phyloP scores from a whole-genome alignment of 2,888 invertebrate species.

The Agrochola lota region DNA sequence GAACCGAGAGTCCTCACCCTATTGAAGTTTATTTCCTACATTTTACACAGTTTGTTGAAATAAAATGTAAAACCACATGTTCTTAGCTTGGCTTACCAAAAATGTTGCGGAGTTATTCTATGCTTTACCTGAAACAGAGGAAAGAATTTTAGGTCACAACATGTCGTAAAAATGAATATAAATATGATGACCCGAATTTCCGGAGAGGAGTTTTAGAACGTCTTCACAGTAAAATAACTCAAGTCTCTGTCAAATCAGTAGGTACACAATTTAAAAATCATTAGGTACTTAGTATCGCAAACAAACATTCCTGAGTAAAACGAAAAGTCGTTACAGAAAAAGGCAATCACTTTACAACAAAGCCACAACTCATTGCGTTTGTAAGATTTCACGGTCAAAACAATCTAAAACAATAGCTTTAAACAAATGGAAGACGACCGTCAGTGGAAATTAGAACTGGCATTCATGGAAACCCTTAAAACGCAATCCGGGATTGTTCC shows the following conservation, averaged over 20 bases:
- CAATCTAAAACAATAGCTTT: slow-evolving; percentile 69
- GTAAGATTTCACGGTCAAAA: slow-evolving; percentile 76
- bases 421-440: slow-evolving; percentile 72
- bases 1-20: slow-evolving; percentile 48
- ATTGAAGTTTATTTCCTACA: slow-evolving; percentile 53
- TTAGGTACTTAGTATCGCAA: neutral
- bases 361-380: slow-evolving; percentile 32
- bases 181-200: neutral
- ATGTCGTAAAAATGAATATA: slow-evolving; percentile 9
- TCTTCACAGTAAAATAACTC: too few species aligned
- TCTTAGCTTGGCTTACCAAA: slow-evolving; percentile 54
- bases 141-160: slow-evolving; percentile 40
- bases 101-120: slow-evolving; percentile 28
- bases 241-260: neutral
- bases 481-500: slow-evolving; percentile 87
- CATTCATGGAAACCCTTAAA: slow-evolving; percentile 89
- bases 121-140: slow-evolving; percentile 61
- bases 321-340: neutral
- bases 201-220: too few species aligned
- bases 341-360: slow-evolving; percentile 22
- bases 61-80: slow-evolving; percentile 50
- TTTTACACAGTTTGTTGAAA: slow-evolving; percentile 41
- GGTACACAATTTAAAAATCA: neutral
- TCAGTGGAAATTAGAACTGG: slow-evolving; percentile 85
- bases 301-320: neutral